phyloP scores from a whole-genome alignment of 2,113 vertebrate species.

The Muntiacus muntjak region DNA sequence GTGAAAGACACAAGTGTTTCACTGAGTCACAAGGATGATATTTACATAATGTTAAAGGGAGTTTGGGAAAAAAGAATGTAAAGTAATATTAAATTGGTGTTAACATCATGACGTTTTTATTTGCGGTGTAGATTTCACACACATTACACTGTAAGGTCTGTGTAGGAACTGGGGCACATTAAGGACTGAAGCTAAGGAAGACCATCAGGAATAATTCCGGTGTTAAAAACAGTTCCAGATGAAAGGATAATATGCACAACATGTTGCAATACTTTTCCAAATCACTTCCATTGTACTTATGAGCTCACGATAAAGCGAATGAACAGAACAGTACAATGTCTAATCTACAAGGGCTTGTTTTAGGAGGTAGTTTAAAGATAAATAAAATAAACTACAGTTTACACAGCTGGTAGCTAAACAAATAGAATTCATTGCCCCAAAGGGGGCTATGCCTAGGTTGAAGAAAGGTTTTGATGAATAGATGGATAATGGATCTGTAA shows the following conservation, averaged over 20 bases:
- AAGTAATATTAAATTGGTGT: not conserved
- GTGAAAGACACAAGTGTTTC: not conserved
- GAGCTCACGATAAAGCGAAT: not conserved
- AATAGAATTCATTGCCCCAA: constrained; percentile 53
- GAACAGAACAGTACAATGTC: not conserved
- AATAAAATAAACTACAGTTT: constrained; percentile 54
- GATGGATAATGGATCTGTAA: not conserved
- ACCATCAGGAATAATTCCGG: not conserved
- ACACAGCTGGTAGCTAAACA: constrained; percentile 47
- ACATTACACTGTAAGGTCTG: not conserved
- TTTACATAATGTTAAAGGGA: not conserved
- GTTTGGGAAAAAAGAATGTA: not conserved
- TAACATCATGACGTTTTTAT: not conserved
- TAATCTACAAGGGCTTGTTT: constrained; percentile 47
- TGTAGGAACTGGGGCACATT: not conserved
- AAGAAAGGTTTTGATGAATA: constrained; percentile 46
- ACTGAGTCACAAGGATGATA: not conserved
- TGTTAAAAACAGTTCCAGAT: not conserved
- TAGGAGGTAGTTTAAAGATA: constrained; percentile 5
- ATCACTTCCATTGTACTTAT: not conserved
- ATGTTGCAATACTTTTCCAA: constrained; percentile 16
- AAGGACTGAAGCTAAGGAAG: not conserved
- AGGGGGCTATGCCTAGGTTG: not conserved
- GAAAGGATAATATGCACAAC: not conserved
- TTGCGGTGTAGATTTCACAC: not conserved